phyloP scores from a whole-genome alignment of 2,797 vertebrate genomes.

The Sebastes taczanowskii region DNA sequence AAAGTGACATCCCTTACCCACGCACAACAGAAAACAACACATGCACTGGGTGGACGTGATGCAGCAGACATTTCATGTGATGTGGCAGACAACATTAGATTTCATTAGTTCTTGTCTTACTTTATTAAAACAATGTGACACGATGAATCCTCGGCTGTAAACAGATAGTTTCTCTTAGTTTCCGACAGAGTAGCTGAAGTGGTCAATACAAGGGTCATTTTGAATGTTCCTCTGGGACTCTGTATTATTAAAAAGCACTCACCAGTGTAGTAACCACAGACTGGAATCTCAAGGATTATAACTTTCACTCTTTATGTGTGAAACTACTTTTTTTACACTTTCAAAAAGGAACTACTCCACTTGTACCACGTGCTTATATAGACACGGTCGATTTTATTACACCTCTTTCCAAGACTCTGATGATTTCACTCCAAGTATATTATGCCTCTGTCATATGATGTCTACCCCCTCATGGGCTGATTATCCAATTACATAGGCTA shows the following conservation, averaged over 20 bases:
- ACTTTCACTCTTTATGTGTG: not conserved
- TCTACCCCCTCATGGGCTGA: slow-evolving; percentile 16
- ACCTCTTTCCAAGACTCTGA: slow-evolving; percentile 14
- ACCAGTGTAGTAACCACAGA: not conserved
- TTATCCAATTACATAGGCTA: slow-evolving; percentile 43
- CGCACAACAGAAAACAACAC: not conserved
- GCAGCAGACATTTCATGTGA: not conserved
- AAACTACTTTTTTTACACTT: not conserved
- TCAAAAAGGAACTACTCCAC: not conserved
- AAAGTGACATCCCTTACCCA: not conserved
- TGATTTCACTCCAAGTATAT: slow-evolving; percentile 46
- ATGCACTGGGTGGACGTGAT: accelerated
- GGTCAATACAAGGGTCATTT: not conserved
- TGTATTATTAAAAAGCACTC: not conserved
- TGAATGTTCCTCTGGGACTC: not conserved
- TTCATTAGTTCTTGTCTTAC: not conserved
- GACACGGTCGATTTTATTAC: not conserved
- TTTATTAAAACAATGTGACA: not conserved
- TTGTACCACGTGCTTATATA: not conserved
- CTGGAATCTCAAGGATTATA: not conserved
- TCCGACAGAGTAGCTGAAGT: not conserved
- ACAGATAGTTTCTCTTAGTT: not conserved
- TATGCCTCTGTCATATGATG: slow-evolving; percentile 37
- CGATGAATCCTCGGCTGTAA: not conserved
- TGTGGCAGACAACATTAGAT: not conserved